Base-by-base conservation (phyloP, 2,888 invertebrate genomes). In the Aphodius sticticus region DNA sequence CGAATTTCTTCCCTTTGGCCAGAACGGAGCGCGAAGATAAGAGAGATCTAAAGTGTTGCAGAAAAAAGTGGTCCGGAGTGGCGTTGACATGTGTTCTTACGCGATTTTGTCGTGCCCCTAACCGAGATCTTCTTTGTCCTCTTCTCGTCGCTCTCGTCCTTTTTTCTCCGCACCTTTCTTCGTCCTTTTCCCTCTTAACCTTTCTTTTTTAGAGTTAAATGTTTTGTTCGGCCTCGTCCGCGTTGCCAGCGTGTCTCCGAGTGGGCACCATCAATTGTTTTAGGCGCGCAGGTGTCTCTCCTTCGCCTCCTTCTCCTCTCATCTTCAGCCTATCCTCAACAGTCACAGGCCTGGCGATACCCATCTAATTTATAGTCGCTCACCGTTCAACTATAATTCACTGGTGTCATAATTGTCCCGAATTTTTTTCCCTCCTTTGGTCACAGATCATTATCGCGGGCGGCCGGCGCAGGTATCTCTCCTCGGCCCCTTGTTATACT, bases 251-350 rank as follows among this genome's bases (percentile, higher is more conserved):
- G 70, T 70, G 16, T 26, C 15, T 26, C 70, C 16, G 70, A 70
- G 70, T 70, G 70, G 70, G 81, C 81, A 86, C 84, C 87, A 87
- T 87, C 88, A 87, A 87, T 88, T 87, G 87, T 87, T 86, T 87
- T 86, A 86, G 70, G 70, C 70, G 15, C 86, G 86, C 87, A 87
- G 87, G 87, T 87, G 87, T 87, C 86, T 87, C 16, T 70, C 70
- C 16, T 26, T 26, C 70, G 7, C 70, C 26, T 70, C n/a, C 16
- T 14, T n/a, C 70, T 26, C 7, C 70, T 16, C 70, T 70, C 70
- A 26, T 70, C 70, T 70, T 26, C 26, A 70, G 15, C 70, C 26
- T 70, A 16, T 70, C 70, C 70, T 16, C 70, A 26, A 70, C 14
- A 15, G 70, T 70, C 70, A 70, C 14, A 15, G 70, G 9, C 70